phyloP scores from a whole-genome alignment of 2,113 vertebrate species.

The Elgaria multicarinata region DNA sequence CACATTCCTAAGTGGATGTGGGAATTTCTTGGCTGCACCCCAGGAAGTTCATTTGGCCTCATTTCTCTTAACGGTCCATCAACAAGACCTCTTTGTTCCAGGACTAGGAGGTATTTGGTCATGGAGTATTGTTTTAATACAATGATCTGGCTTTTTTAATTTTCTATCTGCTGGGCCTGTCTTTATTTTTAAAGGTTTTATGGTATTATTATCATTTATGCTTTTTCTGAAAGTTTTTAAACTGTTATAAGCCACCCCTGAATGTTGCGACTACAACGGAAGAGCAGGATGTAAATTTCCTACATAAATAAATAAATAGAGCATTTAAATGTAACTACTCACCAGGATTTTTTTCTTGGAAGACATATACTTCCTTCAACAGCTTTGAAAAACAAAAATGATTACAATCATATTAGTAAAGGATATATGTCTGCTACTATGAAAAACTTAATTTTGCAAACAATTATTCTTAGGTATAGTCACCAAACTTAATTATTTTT shows the following conservation, averaged over 20 bases:
- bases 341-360: conserved; percentile 94
- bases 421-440: neutral
- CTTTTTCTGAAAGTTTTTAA: neutral
- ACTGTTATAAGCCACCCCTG: neutral
- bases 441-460: neutral
- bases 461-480: neutral
- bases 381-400: conserved; percentile 56
- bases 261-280: neutral
- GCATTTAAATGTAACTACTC: conserved; percentile 51
- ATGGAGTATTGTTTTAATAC: neutral
- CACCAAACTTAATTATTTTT: neutral
- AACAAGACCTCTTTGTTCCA: neutral
- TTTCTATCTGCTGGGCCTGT: no score
- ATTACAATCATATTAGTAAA: neutral
- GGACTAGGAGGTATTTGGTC: neutral
- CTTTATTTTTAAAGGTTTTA: neutral
- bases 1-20: no score
- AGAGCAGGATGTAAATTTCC: neutral
- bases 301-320: neutral
- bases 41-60: no score
- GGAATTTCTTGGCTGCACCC: no score
- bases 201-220: neutral
- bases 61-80: neutral
- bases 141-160: neutral
- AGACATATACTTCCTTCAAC: conserved; percentile 80